phyloP scores from a whole-genome alignment of 92 coral and sea anemone genomes.

The Porites rus region DNA sequence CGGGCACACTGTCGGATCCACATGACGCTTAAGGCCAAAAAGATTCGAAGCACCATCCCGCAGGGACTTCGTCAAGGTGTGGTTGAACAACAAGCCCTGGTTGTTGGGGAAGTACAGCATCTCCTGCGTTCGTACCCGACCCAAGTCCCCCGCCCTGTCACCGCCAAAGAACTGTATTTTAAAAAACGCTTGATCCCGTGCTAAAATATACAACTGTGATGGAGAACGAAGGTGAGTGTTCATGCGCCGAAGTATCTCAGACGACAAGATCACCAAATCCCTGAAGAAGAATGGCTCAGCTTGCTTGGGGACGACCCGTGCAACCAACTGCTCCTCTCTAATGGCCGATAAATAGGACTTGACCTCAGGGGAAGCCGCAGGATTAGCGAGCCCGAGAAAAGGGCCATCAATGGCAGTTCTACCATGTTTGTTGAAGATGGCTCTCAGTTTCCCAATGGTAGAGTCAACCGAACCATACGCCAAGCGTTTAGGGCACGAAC shows the following conservation, averaged over 20 bases:
- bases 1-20: not conserved
- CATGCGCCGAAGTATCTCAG: slow-evolving; percentile 30
- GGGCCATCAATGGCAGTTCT: not conserved
- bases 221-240: slow-evolving; percentile 9
- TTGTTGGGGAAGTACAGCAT: slow-evolving; percentile 22
- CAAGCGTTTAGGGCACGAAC: slow-evolving; percentile 16
- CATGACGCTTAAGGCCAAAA: not conserved
- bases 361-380: slow-evolving; percentile 18
- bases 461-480: slow-evolving; percentile 33
- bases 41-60: not conserved
- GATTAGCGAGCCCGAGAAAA: slow-evolving; percentile 34
- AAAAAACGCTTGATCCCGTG: slow-evolving; percentile 36
- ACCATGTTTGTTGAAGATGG: slow-evolving; percentile 24
- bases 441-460: slow-evolving; percentile 9
- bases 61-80: slow-evolving; percentile 22
- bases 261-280: slow-evolving; percentile 38
- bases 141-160: slow-evolving; percentile 11
- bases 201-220: slow-evolving; percentile 26
- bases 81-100: slow-evolving; percentile 36
- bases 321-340: slow-evolving; percentile 49
- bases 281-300: slow-evolving; percentile 57
- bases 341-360: slow-evolving; percentile 27
- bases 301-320: slow-evolving; percentile 35
- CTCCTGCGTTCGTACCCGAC: not conserved
- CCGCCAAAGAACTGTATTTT: not conserved